Evolutionary conservation across 2,888 invertebrate genomes (phyloP).

Genomic region (Lasioglossum zephyrum): DNA sequence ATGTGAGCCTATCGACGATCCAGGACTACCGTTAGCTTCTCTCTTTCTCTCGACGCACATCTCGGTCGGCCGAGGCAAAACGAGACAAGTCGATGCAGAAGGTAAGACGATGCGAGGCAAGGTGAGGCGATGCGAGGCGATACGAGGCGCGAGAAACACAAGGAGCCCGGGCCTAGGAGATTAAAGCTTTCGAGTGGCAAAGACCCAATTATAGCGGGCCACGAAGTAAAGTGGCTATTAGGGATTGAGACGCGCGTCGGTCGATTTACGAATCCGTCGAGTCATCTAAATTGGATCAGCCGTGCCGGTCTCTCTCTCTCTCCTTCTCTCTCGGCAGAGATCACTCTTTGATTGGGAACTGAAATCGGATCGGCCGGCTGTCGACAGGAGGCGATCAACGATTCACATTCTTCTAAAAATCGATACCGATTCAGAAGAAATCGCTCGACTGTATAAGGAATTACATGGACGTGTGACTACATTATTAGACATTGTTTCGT

Average conservation of each 20-base stretch:
- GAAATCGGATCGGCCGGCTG: conserved; percentile 17
- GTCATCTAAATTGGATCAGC: conserved; percentile 67
- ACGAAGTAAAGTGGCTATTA: conserved; percentile 71
- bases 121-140: conserved; percentile 23
- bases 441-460: neutral
- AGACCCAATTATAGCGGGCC: conserved; percentile 73
- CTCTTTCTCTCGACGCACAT: neutral
- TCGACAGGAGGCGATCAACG: neutral
- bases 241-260: conserved; percentile 63
- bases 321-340: conserved; percentile 6
- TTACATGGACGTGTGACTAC: neutral
- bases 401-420: neutral
- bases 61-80: neutral
- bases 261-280: conserved; percentile 68
- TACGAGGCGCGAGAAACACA: conserved; percentile 47
- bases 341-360: conserved; percentile 25
- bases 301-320: neutral
- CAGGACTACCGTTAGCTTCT: conserved; percentile 75
- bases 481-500: neutral
- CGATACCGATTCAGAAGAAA: neutral
- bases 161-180: conserved; percentile 26
- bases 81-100: neutral
- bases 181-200: conserved; percentile 44
- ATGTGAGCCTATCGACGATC: conserved; percentile 62
- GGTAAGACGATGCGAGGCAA: neutral